A percentile compares a stretch with the other conserved stretches of the same genome.
phyloP scores from a whole-genome alignment of 2,888 invertebrate genomes.

The Lasioglossum pauxillum region DNA sequence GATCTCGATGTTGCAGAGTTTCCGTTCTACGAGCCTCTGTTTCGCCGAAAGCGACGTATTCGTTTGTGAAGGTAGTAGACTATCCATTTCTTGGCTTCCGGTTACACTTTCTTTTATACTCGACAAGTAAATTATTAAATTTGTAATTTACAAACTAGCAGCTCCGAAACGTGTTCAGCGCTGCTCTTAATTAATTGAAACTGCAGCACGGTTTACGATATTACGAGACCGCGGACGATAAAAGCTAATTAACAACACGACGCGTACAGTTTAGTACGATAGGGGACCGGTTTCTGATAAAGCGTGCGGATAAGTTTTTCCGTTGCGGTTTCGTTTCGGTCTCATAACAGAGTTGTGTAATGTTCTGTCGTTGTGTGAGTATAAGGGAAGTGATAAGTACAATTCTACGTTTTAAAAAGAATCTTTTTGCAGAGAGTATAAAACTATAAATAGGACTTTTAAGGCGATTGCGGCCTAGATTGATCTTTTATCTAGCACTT shows the following conservation, averaged over 20 bases:
- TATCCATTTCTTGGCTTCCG: conserved; percentile 65
- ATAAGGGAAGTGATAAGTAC: conserved; percentile 32
- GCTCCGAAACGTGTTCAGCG: conserved; percentile 17
- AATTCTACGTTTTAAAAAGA: not conserved
- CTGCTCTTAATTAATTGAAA: conserved; percentile 53
- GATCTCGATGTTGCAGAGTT: conserved; percentile 74
- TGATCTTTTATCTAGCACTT: no score
- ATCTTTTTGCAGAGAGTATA: not conserved
- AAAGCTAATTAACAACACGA: conserved; percentile 75
- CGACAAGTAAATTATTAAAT: not conserved
- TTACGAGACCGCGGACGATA: conserved; percentile 63
- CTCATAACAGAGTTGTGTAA: conserved; percentile 53
- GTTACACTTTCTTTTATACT: not conserved
- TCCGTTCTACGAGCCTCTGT: conserved; percentile 57
- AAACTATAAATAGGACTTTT: no score
- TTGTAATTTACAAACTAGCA: not conserved
- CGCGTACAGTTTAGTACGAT: conserved; percentile 69
- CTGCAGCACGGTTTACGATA: conserved; percentile 55
- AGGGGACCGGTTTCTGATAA: conserved; percentile 75
- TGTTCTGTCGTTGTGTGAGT: conserved; percentile 6
- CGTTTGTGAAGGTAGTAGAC: conserved; percentile 56
- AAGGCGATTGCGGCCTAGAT: no score
- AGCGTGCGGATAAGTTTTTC: conserved; percentile 76
- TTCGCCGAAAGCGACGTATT: conserved; percentile 46
- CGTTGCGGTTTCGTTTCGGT: conserved; percentile 75